Evolutionary conservation across 2,113 vertebrate species (phyloP).

Genomic region (Tapirus terrestris): DNA sequence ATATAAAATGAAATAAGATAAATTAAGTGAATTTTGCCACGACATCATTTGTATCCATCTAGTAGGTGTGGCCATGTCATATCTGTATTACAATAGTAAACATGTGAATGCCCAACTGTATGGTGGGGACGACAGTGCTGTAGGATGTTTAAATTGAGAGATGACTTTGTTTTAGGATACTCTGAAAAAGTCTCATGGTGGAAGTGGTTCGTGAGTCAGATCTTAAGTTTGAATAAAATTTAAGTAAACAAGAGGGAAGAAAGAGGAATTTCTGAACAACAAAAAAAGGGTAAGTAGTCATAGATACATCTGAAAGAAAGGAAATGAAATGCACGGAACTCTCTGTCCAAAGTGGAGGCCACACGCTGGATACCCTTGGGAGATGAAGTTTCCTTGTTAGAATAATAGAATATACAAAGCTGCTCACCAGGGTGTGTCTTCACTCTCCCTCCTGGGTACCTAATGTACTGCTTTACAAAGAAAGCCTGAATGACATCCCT

Average conservation of each 20-base stretch:
- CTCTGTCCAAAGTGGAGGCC: background rate
- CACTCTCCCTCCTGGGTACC: background rate
- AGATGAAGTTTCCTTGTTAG: background rate
- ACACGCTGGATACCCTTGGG: fast-evolving
- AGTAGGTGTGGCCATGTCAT: background rate
- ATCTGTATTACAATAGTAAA: background rate
- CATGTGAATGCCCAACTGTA: background rate
- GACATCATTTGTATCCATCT: background rate
- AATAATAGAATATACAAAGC: background rate
- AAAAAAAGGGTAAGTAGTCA: background rate
- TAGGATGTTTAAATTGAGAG: background rate
- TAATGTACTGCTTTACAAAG: background rate
- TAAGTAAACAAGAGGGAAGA: background rate
- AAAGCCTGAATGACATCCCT: background rate
- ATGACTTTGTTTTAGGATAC: background rate
- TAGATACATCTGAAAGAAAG: background rate
- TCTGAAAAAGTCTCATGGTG: background rate
- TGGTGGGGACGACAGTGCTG: fast-evolving
- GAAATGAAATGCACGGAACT: background rate
- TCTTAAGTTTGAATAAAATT: background rate
- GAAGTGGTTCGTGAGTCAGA: background rate
- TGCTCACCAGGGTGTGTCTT: fast-evolving
- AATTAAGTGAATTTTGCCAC: background rate
- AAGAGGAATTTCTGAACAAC: background rate
- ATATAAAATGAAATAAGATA: background rate